Base-by-base conservation (phyloP, 2,888 invertebrate genomes). In the Gymnocheta viridis region DNA sequence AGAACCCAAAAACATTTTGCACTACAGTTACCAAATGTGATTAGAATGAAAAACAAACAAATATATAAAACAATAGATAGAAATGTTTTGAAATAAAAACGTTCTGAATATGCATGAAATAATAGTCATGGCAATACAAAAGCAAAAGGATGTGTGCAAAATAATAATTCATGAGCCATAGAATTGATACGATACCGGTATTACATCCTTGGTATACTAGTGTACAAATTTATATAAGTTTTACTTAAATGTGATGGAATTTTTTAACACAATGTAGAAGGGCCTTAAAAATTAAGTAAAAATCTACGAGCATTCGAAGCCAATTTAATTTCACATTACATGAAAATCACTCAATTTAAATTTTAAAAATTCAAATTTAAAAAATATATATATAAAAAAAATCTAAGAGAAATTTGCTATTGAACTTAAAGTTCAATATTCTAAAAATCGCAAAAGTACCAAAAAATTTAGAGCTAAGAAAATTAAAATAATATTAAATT, bases 161-260 rank as follows among this genome's bases (percentile, higher is more conserved):
- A 79, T 79, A 79, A 47, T 62, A 78, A 67, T 82, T 73, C 69
- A 82, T 79, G 73, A 79, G 54, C 64, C 69, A 74, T 62, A 78
- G 62, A 73, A 70, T 54, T 64, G 62, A 69, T 69, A 77, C 27
- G 22, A 7, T 69, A 60, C 58, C 77, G 67, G 77, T 62, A n/a
- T n/a, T n/a, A 7, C 27, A 29, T 69, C 22, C 69, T 64, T 27
- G 10, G 1, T 62, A 12, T 38, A 35, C 19, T 17, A 6, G n/a
- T 24, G 47, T 22, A 54, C 35, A 22, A 29, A 58, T 58, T 22
- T 58, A 44, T 73, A 32, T 22, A 24, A 73, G 35, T 49, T 73
- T 47, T 35, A 17, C 35, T 29, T n/a, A 9, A 58, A 56, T 70
- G 56, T 14, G 47, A 47, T 58, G 32, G 27, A 14, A 44, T 22